A percentile compares a stretch with the other conserved stretches of the same genome.
phyloP scores from a whole-genome alignment of 2,888 invertebrate genomes.

The Andrena haemorrhoa region DNA sequence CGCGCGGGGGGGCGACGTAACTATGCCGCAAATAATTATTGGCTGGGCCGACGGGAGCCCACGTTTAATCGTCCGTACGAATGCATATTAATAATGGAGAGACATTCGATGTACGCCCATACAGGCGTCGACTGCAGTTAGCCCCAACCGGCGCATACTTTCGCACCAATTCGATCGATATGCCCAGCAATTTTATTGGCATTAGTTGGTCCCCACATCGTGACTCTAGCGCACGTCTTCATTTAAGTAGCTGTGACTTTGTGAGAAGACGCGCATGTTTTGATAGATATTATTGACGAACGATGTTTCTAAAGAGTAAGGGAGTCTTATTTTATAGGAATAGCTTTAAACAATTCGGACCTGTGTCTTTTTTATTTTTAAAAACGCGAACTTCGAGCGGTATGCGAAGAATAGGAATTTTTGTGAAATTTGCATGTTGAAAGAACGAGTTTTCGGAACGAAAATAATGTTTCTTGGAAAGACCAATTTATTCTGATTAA shows the following conservation, averaged over 20 bases:
- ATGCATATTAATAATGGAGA: slow-evolving; percentile 72
- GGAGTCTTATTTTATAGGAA: background rate
- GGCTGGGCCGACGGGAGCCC: slow-evolving; percentile 52
- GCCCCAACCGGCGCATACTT: slow-evolving; percentile 66
- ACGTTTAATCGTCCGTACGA: slow-evolving; percentile 73
- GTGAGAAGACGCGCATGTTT: slow-evolving; percentile 5
- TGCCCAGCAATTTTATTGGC: slow-evolving; percentile 55
- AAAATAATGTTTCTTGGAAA: too few relatives aligned
- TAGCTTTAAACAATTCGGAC: too few relatives aligned
- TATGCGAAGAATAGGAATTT: too few relatives aligned
- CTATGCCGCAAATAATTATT: slow-evolving; percentile 74
- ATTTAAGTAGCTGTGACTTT: background rate
- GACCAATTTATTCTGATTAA: too few relatives aligned
- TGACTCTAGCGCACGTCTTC: slow-evolving; percentile 7
- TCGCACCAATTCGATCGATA: slow-evolving; percentile 58
- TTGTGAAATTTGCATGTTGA: too few relatives aligned
- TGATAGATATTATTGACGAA: slow-evolving; percentile 13
- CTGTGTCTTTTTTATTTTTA: too few relatives aligned
- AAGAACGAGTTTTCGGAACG: too few relatives aligned
- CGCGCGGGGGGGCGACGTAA: slow-evolving; percentile 62
- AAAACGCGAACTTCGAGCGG: too few relatives aligned
- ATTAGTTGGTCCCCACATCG: slow-evolving; percentile 46
- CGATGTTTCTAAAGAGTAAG: background rate
- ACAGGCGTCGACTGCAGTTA: slow-evolving; percentile 57
- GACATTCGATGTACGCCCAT: slow-evolving; percentile 48